Percentiles rank a stretch among this genome's conserved stretches.
Conservation (phyloP, 2,113 vertebrate species). For the Stigmatopora argus region DNA sequence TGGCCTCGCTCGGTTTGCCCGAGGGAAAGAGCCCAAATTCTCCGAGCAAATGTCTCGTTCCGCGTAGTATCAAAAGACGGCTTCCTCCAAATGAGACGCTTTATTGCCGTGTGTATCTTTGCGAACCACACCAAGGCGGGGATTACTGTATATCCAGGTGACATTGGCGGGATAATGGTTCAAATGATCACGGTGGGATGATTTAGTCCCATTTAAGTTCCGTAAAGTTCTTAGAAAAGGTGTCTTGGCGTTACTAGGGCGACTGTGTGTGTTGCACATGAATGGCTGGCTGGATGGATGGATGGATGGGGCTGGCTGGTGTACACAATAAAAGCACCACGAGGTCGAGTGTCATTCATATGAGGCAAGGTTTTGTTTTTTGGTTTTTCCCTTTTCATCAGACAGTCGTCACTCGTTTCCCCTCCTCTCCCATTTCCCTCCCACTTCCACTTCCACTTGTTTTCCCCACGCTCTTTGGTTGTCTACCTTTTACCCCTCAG, state of each 20-base stretch:
- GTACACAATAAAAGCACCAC: slow-evolving; percentile 30
- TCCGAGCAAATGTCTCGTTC: too few species aligned
- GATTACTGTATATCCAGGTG: slow-evolving; percentile 7
- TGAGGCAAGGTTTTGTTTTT: slow-evolving; percentile 6
- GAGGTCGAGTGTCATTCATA: slow-evolving; percentile 24
- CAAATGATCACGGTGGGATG: slow-evolving; percentile 10
- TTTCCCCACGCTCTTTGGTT: slow-evolving; percentile 4
- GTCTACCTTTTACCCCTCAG: slow-evolving; percentile 29
- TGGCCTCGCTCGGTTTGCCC: too few species aligned
- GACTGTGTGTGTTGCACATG: slow-evolving; percentile 20
- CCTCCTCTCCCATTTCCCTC: neutral
- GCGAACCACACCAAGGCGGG: neutral
- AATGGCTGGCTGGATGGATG: neutral
- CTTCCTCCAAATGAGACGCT: neutral
- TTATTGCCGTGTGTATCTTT: too few species aligned
- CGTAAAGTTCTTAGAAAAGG: slow-evolving; percentile 11
- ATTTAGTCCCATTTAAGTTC: slow-evolving; percentile 14
- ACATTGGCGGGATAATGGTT: slow-evolving; percentile 24
- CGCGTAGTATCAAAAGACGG: neutral
- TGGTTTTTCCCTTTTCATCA: neutral
- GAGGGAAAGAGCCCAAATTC: too few species aligned
- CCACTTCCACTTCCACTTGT: neutral
- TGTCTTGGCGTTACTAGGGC: slow-evolving; percentile 25
- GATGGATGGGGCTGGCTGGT: slow-evolving; percentile 23
- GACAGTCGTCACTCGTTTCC: neutral